Evolutionary conservation across 1,140 invertebrate genomes (phyloP), one percentile per base, ranked within the genome.

Genomic region (Cryptotermes secundus): DNA sequence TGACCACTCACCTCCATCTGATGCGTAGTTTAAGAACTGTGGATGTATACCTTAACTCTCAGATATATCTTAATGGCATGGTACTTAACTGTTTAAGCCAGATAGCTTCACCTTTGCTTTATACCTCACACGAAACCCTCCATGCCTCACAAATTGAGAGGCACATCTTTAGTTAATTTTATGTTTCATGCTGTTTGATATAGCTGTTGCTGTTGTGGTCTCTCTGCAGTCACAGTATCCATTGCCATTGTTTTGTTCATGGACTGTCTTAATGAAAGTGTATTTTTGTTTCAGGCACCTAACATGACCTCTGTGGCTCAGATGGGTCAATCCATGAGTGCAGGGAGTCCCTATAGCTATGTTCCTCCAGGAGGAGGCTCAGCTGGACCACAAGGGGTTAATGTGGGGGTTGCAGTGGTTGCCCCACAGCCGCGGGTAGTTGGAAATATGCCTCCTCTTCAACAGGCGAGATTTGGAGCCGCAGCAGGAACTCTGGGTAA

Each of bases 341-440:
- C 85, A n/a, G 85, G 83, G 12, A 86, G 83, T 49, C 83, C 85
- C 6, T 86, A 86, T 81, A 81, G 85, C 7, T 86, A 85, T n/a
- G 82, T 80, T 34, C 83, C 85, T 34, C 79, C 85, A 53, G 83
- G 84, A 22, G 85, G 85, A 26, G 85, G 49, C n/a, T 45, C 84
- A 53, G 65, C 42, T 26, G 80, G 53, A n/a, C 79, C 81, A 9
- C 42, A 90, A 91, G 85, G 91, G 91, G n/a, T 42, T 35, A 84
- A 79, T 82, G 80, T 72, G 88, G 90, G 89, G 80, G 84, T 86
- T 86, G 82, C 86, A 81, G 91, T 92, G n/a, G 92, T 92, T 35
- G 89, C 93, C 53, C 92, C 92, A 9, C 91, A 92, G 80, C 92
- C 92, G 79, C 89, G 93, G 80, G 89, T 90, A 24, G 88, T 88